phyloP scores from a whole-genome alignment of 2,797 vertebrate species.

The Phoebastria nigripes region DNA sequence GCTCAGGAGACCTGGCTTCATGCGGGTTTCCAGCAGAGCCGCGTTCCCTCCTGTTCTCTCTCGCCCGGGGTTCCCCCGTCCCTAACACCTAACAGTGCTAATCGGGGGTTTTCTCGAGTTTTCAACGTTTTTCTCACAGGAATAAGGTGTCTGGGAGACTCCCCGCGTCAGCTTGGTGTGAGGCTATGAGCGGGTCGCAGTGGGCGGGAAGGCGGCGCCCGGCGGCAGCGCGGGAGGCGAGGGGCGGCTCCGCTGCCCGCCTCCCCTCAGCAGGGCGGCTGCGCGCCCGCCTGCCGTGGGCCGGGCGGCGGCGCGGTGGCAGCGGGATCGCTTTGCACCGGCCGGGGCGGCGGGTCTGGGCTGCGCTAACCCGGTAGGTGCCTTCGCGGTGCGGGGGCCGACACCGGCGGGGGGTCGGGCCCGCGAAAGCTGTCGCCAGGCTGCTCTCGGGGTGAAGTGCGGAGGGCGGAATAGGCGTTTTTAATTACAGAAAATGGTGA shows the following conservation, averaged over 20 bases:
- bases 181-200: rapidly evolving
- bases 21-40: too few species aligned
- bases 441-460: neutral
- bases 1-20: too few species aligned
- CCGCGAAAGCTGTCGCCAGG: neutral
- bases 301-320: neutral
- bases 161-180: rapidly evolving
- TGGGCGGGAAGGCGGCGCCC: neutral
- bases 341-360: neutral
- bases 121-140: neutral
- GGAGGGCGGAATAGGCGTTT: neutral
- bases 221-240: neutral
- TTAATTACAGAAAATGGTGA: neutral
- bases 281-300: neutral
- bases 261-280: neutral
- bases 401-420: neutral
- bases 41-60: neutral
- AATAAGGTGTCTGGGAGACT: rapidly evolving
- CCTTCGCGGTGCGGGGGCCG: neutral
- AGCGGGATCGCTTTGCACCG: rapidly evolving
- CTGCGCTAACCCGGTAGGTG: neutral
- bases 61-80: neutral
- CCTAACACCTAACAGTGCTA: too few species aligned
- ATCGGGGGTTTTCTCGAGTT: rapidly evolving
- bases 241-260: neutral